A percentile compares a stretch with the other conserved stretches of the same genome.
Evolutionary conservation across 1,140 invertebrate genomes (phyloP).

Genomic region (Drosophila nebulosa): DNA sequence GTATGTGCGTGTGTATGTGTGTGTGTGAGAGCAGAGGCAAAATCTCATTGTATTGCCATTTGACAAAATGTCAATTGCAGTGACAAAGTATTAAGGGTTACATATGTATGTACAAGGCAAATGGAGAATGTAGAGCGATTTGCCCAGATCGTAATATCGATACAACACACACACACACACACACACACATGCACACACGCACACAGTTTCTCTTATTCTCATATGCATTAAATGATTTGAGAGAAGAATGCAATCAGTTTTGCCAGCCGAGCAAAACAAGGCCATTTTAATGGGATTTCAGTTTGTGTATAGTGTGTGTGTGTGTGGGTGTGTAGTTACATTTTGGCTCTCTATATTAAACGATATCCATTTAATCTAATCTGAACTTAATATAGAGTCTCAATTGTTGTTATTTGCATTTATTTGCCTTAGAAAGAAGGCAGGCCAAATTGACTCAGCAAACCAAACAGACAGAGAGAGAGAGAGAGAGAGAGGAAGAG

Average conservation of each 20-base stretch:
- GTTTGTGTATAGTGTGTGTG: background rate
- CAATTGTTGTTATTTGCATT: background rate
- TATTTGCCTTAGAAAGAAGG: too few relatives aligned
- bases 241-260: background rate
- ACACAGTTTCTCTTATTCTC: background rate
- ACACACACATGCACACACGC: background rate
- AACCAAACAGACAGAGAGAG: background rate
- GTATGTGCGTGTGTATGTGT: conserved; percentile 8
- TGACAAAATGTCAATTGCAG: conserved; percentile 71
- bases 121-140: conserved; percentile 20
- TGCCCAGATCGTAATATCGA: conserved; percentile 14
- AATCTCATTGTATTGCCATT: conserved; percentile 54
- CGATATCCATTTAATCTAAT: background rate
- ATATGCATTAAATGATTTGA: background rate
- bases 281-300: background rate
- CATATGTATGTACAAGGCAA: conserved; percentile 15
- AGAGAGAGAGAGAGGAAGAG: background rate
- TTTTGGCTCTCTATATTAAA: background rate
- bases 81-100: conserved; percentile 54
- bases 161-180: background rate
- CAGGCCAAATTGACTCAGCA: background rate
- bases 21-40: background rate
- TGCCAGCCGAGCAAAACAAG: background rate
- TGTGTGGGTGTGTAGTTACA: background rate
- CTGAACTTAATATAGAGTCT: background rate